Evolutionary conservation across 2,888 invertebrate species (phyloP), one percentile per base, ranked within the genome.

Genomic region (Drosophila nr. fundita): DNA sequence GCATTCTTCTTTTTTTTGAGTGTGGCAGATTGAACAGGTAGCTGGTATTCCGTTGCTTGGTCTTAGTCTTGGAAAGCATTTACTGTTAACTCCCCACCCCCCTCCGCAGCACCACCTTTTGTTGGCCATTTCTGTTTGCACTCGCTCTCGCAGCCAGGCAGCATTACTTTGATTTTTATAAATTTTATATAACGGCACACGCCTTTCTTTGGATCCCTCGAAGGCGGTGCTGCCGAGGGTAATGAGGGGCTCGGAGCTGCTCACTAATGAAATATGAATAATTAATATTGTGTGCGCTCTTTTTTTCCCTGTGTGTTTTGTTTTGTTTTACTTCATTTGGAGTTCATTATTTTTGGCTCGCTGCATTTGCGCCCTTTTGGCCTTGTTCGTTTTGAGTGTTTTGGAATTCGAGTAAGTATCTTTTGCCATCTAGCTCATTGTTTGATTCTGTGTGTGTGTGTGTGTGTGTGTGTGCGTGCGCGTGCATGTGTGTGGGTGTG

Each of bases 261-360:
- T 82, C 87, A 82, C 87, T 87, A 87, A 87, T 87, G 87, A 87
- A 87, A 87, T 87, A 87, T 87, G 87, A 87, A 87, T 87, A 86
- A 87, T 87, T 87, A 84, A 87, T 77, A 81, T 77, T 81, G 80
- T 83, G 73, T 85, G 78, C 75, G 76, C 79, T 89, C 69, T 82
- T 89, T 89, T 89, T 27, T 36, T n/a, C 18, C 34, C 34, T 24
- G 34, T 24, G 53, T 53, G 21, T 10, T 53, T 53, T 54, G 54
- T 36, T 49, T 29, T 27, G 84, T 83, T 86, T 78, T 70, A 86
- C 87, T 87, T 87, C 85, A 85, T 85, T 85, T 89, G 73, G 80
- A 87, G 87, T 82, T 85, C 89, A 89, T 85, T 85, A 85, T 89
- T 82, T 87, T 89, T 71, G 76, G 75, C 72, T 72, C 63, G 68